Evolutionary conservation across 2,113 vertebrate species (phyloP), one percentile per base, ranked within the genome.

Genomic region (Brachionichthys hirsutus): DNA sequence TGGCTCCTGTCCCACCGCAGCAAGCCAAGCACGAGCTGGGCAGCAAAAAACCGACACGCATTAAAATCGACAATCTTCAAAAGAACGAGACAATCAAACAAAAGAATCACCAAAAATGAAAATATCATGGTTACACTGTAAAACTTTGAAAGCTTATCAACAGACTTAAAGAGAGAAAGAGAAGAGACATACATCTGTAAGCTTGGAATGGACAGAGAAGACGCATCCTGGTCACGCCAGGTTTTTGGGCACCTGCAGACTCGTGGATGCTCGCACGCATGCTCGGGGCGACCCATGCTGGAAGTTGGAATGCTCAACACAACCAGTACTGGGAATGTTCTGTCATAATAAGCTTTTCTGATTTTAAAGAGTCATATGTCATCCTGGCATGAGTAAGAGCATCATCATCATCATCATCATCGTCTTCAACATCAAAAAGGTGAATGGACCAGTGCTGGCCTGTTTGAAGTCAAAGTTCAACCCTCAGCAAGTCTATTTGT

Each of bases 71-170:
- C 66, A 87, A 83, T 78, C 60, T 69, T 46, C 15, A 73, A 70
- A 67, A 54, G 30, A 63, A 73, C 54, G 70, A 66, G 13, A 70
- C 3, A 60, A 54, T n/a, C n/a, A 47, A 58, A 50, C 45, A 40
- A 3, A 34, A 38, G 54, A 34, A 43, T 61, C 60, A 81, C 42
- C 61, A 59, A 71, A n/a, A 83, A 64, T 61, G 2, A 66, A 81
- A 84, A 74, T 48, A 67, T 44, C 46, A 58, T 78, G 70, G 56
- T 70, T 82, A 81, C 62, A 84, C 70, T 75, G 67, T 75, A 78
- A 75, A 83, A 70, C 41, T 71, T 80, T 66, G 70, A 80, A 85
- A 90, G 87, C 87, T 83, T 85, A 82, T 87, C 49, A 46, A 72
- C 76, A 84, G 70, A 85, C 73, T 67, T 78, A 71, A 58, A 81